Evolutionary conservation across 2,888 invertebrate genomes (phyloP).

Genomic region (Dolichopus griseipennis): DNA sequence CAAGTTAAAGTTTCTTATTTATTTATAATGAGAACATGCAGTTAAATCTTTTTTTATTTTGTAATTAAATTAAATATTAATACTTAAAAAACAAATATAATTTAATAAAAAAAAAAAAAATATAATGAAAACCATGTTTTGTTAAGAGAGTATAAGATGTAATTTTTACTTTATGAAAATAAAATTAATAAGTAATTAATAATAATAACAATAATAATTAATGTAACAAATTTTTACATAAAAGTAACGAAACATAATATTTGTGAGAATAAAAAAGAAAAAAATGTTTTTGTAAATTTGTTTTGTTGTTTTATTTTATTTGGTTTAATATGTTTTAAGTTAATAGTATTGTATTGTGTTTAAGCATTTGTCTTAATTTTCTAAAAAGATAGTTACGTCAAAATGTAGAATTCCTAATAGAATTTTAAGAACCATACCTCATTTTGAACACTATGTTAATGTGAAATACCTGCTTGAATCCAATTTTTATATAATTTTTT

Average conservation of each 20-base stretch:
- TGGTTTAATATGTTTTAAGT: no score
- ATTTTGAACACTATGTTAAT: no score
- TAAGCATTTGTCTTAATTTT: no score
- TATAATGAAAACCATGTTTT: not conserved
- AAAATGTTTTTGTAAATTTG: not conserved
- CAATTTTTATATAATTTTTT: no score
- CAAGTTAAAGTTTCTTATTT: not conserved
- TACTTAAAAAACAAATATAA: not conserved
- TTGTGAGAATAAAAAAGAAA: not conserved
- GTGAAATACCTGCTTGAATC: no score
- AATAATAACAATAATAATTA: not conserved
- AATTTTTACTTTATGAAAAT: not conserved
- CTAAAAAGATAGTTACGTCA: no score
- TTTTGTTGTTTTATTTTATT: no score
- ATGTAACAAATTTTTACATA: constrained; percentile 3
- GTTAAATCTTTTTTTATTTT: not conserved
- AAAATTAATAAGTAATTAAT: not conserved
- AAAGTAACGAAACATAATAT: not conserved
- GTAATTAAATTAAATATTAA: not conserved
- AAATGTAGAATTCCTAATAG: no score
- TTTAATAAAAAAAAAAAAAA: not conserved
- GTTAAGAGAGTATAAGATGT: not conserved
- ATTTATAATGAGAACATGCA: no score
- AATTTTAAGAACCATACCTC: no score
- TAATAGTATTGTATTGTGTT: no score